Percentiles rank a stretch among this genome's conserved stretches.
phyloP scores from a whole-genome alignment of 2,113 vertebrate species.

The Neoarius graeffei region DNA sequence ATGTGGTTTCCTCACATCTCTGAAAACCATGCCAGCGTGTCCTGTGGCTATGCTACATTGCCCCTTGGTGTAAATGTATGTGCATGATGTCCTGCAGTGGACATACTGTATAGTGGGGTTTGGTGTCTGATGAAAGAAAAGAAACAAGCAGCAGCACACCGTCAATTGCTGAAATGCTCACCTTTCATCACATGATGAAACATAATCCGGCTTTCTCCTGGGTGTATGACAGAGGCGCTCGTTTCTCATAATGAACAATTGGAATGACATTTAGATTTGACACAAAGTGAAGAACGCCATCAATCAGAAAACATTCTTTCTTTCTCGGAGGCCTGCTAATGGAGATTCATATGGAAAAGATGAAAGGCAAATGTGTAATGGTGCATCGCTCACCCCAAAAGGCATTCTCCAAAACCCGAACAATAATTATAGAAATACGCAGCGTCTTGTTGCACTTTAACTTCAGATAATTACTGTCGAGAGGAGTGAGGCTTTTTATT shows the following conservation, averaged over 20 bases:
- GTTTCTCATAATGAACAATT: constrained; percentile 59
- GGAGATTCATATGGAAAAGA: constrained; percentile 47
- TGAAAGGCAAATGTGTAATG: constrained; percentile 40
- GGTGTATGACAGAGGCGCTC: constrained; percentile 52
- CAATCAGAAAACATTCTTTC: not conserved
- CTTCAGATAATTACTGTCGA: constrained; percentile 28
- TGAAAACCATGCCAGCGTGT: not conserved
- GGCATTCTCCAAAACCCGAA: constrained; percentile 24
- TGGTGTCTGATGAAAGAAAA: not conserved
- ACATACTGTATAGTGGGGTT: not conserved
- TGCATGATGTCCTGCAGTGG: too few species aligned
- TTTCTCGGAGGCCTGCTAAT: constrained; percentile 19
- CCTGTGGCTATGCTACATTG: not conserved
- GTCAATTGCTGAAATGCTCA: not conserved
- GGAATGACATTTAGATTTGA: constrained; percentile 48
- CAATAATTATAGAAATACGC: constrained; percentile 23
- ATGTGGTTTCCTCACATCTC: not conserved
- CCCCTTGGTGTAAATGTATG: not conserved
- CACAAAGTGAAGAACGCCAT: constrained; percentile 43
- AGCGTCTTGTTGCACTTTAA: constrained; percentile 28
- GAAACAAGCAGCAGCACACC: not conserved
- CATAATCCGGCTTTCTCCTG: constrained; percentile 26
- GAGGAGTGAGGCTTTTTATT: not conserved
- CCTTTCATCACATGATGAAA: not conserved
- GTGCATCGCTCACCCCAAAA: constrained; percentile 36